Evolutionary conservation across 1,140 invertebrate species (phyloP).

Genomic region (Tetraneura akinire): DNA sequence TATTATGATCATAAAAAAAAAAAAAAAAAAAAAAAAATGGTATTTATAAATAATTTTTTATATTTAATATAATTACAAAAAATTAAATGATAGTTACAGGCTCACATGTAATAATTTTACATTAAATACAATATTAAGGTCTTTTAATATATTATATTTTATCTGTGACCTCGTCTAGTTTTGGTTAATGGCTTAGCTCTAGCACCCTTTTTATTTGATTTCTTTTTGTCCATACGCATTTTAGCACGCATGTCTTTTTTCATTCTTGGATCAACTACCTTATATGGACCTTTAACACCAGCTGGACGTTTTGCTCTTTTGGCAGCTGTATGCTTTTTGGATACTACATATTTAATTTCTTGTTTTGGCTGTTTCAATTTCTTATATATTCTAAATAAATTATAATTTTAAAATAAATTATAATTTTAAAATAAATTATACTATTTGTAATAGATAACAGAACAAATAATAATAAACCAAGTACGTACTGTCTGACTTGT

Average conservation of each 20-base stretch:
- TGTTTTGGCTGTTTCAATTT: slow-evolving; percentile 84
- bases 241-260: slow-evolving; percentile 78
- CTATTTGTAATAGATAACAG: slow-evolving; percentile 26
- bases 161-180: slow-evolving; percentile 33
- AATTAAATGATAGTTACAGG: not conserved
- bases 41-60: not conserved
- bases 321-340: slow-evolving; percentile 82
- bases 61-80: not conserved
- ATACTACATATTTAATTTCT: slow-evolving; percentile 91
- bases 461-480: too few species aligned
- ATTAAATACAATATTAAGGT: not conserved
- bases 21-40: too few species aligned
- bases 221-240: slow-evolving; percentile 51
- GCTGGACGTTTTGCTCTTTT: slow-evolving; percentile 77
- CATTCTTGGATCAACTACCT: slow-evolving; percentile 92
- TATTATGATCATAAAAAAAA: too few species aligned
- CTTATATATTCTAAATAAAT: slow-evolving; percentile 79
- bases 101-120: not conserved
- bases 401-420: not conserved
- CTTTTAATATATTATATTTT: not conserved
- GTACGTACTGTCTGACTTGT: slow-evolving; percentile 82
- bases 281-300: slow-evolving; percentile 89
- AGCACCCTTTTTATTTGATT: slow-evolving; percentile 52
- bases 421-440: slow-evolving; percentile 16
- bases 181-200: slow-evolving; percentile 42